Evolutionary conservation across 2,888 invertebrate genomes (phyloP), one percentile per base, ranked within the genome.

Genomic region (Odontocolon sp.): DNA sequence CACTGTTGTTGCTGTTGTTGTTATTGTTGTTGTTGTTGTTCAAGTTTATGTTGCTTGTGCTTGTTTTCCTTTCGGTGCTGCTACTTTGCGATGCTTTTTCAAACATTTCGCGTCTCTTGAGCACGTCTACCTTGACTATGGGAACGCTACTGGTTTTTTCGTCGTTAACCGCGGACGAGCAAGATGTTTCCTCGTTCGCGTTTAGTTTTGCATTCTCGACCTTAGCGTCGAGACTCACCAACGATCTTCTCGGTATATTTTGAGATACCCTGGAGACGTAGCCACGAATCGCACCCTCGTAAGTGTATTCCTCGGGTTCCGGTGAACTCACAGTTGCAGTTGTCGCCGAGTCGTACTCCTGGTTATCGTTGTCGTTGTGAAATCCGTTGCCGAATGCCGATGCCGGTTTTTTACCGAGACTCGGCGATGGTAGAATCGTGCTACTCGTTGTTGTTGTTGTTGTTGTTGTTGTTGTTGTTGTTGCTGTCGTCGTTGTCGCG

Each of bases 251-350:
- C 0, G 90, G 88, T 33, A 89, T 86, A 45, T 88, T 89, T 54
- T 89, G 90, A 11, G 88, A 78, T 52, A 95, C 95, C 82, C 96
- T 93, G 61, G 95, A 95, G 83, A 96, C 95, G 90, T 97, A 97
- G 82, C 95, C 95, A 87, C 96, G 95, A 83, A 96, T 96, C 83
- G 96, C 96, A 83, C 96, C 95, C 90, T 97, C 96, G 89, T 96
- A 97, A 0, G 96, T 96, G 90, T 96, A 96, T 89, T 96, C 96
- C 85, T 95, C 93, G 31, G 94, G 93, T 89, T 94, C 94, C 1
- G 94, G 94, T 47, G 95, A 94, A 87, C 93, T 94, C 81, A 93
- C 93, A 45, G 94, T 94, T 81, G 93, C 94, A 67, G 94, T 94
- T 83, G 93, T 94, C 81, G 93, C 93, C 36, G 94, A 94, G 86